Percentiles rank a stretch among this genome's conserved stretches.
phyloP scores from a whole-genome alignment of 2,113 vertebrate species.

The Orthonyx spaldingii region DNA sequence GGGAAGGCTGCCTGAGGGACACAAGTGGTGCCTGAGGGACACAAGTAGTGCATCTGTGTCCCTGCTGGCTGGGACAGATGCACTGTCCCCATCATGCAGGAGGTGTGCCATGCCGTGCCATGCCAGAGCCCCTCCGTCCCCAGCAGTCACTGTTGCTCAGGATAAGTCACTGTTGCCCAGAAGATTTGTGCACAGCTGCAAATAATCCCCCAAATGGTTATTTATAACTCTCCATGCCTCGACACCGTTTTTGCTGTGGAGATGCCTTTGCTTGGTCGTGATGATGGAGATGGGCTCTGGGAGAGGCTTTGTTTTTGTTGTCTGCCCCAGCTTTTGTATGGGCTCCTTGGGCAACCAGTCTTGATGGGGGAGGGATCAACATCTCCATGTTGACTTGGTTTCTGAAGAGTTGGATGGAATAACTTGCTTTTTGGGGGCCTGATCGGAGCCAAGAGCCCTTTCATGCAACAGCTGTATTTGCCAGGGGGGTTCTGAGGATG shows the following conservation, averaged over 20 bases:
- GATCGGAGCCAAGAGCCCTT: neutral
- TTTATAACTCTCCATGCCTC: neutral
- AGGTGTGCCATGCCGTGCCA: neutral
- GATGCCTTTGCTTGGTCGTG: accelerated
- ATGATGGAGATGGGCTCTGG: neutral
- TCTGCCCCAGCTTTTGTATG: neutral
- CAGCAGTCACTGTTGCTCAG: accelerated
- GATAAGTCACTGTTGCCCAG: neutral
- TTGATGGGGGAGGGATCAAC: too few relatives aligned
- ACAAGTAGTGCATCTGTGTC: too few relatives aligned
- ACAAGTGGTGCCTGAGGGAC: accelerated
- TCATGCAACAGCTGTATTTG: accelerated
- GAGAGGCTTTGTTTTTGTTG: neutral
- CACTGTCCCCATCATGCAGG: neutral
- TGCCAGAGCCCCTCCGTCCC: neutral
- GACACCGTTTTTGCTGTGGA: accelerated
- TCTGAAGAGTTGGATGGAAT: neutral
- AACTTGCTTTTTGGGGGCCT: neutral
- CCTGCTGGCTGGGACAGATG: accelerated
- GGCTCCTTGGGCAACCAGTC: neutral
- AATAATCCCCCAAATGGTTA: neutral
- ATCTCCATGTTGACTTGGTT: accelerated
- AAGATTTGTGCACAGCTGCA: neutral
- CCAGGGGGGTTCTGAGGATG: neutral
- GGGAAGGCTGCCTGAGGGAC: neutral